phyloP scores from a whole-genome alignment of 2,888 invertebrate genomes.

The Lysandra coridon region DNA sequence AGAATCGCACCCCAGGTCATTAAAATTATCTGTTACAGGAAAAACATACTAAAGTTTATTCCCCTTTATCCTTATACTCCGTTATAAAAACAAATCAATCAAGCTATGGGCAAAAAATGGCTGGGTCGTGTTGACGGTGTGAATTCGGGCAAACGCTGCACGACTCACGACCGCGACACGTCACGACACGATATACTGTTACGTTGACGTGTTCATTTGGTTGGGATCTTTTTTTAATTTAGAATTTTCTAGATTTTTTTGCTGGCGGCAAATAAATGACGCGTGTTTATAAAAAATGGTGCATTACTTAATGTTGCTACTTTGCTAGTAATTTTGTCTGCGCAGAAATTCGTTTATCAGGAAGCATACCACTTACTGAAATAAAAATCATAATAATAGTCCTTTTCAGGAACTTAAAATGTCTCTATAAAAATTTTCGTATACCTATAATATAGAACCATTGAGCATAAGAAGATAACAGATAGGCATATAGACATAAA shows the following conservation, averaged over 20 bases:
- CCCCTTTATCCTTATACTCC: not conserved
- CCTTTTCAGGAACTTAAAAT: no score
- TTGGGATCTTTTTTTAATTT: not conserved
- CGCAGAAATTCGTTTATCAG: no score
- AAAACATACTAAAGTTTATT: not conserved
- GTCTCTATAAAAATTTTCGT: no score
- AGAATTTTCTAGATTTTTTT: not conserved
- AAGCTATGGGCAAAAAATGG: constrained; percentile 30
- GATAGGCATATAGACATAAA: no score
- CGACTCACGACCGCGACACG: constrained; percentile 41
- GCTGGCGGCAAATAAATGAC: not conserved
- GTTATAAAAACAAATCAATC: constrained; percentile 25
- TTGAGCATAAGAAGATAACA: no score
- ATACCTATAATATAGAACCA: no score
- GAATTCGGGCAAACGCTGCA: constrained; percentile 48
- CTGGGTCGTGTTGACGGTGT: constrained; percentile 44
- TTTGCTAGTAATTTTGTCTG: no score
- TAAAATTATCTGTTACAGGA: not conserved
- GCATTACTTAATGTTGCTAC: no score
- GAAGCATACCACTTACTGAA: no score
- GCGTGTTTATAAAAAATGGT: not conserved
- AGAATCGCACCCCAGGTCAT: not conserved
- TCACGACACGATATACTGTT: constrained; percentile 39
- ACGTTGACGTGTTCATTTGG: constrained; percentile 7
- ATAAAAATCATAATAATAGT: no score